These are phyloP conservation scores for Linurgus olivaceus DNA, from an alignment of 2,797 vertebrate genomes.

Conservation along the genomic window DNA sequence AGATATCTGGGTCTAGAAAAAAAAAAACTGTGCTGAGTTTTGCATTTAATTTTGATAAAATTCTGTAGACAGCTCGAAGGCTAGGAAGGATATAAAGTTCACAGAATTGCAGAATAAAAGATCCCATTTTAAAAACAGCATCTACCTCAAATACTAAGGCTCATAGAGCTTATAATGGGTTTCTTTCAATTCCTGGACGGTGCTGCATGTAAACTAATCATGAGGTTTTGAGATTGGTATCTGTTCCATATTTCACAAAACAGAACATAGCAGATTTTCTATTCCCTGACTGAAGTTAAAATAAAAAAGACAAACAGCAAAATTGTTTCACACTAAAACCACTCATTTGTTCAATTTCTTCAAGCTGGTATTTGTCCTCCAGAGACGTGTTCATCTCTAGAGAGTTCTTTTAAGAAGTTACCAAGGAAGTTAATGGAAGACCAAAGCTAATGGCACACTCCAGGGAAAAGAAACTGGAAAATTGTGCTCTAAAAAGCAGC, in stretches of 20 bases:
- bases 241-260: background rate
- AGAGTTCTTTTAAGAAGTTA: conserved; percentile 51
- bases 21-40: background rate
- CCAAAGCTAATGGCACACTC: conserved; percentile 34
- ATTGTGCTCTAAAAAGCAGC: background rate
- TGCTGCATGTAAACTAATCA: background rate
- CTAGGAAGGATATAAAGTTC: background rate
- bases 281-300: background rate
- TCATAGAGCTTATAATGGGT: background rate
- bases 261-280: background rate
- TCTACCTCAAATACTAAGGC: background rate
- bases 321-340: conserved; percentile 19
- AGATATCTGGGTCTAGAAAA: background rate
- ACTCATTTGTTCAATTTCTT: conserved; percentile 46
- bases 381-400: background rate
- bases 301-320: background rate
- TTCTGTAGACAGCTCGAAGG: background rate
- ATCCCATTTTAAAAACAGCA: background rate
- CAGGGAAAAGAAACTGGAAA: conserved; percentile 39
- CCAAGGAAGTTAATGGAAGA: conserved; percentile 45
- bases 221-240: background rate
- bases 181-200: background rate
- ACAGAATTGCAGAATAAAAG: background rate
- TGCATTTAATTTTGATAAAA: background rate
- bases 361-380: conserved; percentile 29